phyloP scores from a whole-genome alignment of 1,140 invertebrate genomes.

The Trachymyrmex cornetzi region DNA sequence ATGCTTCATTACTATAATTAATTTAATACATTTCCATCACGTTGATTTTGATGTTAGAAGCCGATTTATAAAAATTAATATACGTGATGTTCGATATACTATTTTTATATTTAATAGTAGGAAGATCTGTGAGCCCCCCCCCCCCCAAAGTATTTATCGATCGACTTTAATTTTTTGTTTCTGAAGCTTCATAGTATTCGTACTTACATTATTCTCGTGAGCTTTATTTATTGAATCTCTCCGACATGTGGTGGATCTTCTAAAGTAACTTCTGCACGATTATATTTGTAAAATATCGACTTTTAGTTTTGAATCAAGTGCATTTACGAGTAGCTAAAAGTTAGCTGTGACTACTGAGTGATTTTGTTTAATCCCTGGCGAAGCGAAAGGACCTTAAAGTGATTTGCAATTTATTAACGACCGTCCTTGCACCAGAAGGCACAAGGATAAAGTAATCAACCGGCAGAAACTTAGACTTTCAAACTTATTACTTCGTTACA shows the following conservation, averaged over 20 bases:
- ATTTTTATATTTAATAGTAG: neutral
- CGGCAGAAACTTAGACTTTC: constrained; percentile 17
- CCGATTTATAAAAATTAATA: neutral
- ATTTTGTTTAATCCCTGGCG: neutral
- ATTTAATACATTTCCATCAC: neutral
- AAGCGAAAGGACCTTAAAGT: neutral
- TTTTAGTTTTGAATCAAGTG: constrained; percentile 12
- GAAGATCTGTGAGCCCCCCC: neutral
- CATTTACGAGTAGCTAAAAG: neutral
- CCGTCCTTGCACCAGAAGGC: neutral
- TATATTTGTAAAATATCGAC: neutral
- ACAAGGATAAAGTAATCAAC: neutral
- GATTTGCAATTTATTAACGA: constrained; percentile 26
- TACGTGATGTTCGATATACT: neutral
- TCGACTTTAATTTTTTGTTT: constrained; percentile 35
- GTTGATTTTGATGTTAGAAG: neutral
- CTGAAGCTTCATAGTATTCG: neutral
- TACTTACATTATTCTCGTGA: constrained; percentile 4
- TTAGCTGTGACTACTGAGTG: constrained; percentile 13
- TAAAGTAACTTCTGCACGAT: constrained; percentile 29
- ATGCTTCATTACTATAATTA: constrained; percentile 4
- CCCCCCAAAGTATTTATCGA: neutral
- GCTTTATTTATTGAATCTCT: constrained; percentile 48
- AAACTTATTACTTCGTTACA: constrained; percentile 29
- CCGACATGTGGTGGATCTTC: constrained; percentile 33